phyloP scores from a whole-genome alignment of 1,140 invertebrate genomes.

The Microplitis demolitor region DNA sequence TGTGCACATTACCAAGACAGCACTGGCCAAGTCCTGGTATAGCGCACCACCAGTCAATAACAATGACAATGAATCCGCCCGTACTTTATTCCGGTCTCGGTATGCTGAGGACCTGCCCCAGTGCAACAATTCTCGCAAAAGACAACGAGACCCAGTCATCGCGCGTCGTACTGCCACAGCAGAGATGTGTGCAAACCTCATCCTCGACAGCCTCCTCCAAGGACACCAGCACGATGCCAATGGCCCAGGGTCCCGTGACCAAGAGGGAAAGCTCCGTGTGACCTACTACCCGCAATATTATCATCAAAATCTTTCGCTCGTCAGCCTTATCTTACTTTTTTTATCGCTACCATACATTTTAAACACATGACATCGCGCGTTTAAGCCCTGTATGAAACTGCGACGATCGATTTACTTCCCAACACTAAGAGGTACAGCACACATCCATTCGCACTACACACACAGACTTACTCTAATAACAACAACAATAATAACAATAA shows the following conservation, averaged over 20 bases:
- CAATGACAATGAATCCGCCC: conserved; percentile 54
- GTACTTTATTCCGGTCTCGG: conserved; percentile 51
- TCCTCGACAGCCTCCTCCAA: conserved; percentile 34
- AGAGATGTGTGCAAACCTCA: conserved; percentile 49
- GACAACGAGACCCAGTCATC: conserved; percentile 44
- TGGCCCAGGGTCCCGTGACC: conserved; percentile 34
- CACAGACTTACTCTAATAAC: too few relatives aligned
- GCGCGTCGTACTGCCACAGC: conserved; percentile 34
- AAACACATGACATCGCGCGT: too few relatives aligned
- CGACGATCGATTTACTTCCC: conserved; percentile 18
- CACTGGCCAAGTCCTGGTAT: conserved; percentile 55
- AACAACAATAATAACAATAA: too few relatives aligned
- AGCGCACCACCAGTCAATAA: conserved; percentile 45
- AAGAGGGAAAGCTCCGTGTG: conserved; percentile 61
- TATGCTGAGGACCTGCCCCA: conserved; percentile 48
- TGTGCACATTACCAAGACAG: conserved; percentile 58
- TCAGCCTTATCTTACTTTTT: conserved; percentile 5
- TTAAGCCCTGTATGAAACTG: not conserved
- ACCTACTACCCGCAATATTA: conserved; percentile 33
- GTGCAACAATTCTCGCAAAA: conserved; percentile 48
- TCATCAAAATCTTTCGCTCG: conserved; percentile 8
- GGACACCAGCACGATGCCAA: conserved; percentile 48
- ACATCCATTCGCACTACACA: not conserved
- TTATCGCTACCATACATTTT: too few relatives aligned
- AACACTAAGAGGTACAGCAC: not conserved